Evolutionary conservation across 2,113 vertebrate species (phyloP).

Genomic region (Nasalis larvatus): DNA sequence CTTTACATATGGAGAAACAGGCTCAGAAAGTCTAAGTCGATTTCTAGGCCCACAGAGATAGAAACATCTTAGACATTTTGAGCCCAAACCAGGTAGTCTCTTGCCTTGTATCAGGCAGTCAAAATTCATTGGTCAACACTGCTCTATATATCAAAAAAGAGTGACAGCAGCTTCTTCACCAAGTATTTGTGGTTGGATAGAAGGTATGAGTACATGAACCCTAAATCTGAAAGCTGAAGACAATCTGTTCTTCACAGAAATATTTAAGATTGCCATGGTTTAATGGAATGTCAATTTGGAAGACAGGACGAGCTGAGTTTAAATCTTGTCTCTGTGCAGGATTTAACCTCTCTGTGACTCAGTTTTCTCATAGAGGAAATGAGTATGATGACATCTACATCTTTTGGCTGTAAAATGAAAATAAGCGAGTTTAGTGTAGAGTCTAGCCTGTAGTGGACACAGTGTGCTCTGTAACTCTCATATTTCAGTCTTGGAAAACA

Average conservation of each 20-base stretch:
- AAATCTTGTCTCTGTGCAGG: neutral
- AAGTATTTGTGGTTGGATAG: neutral
- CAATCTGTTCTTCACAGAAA: neutral
- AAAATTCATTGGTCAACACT: neutral
- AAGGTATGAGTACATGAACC: neutral
- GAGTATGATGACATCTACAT: neutral
- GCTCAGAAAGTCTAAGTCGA: neutral
- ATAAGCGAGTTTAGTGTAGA: neutral
- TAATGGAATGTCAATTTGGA: neutral
- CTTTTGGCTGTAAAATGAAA: neutral
- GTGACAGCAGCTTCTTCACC: neutral
- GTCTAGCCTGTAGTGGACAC: neutral
- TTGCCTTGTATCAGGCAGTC: neutral
- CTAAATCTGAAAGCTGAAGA: neutral
- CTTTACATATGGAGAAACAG: neutral
- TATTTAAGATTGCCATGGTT: neutral
- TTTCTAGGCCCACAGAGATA: neutral
- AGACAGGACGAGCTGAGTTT: neutral
- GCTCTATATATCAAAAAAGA: neutral
- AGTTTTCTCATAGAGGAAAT: neutral
- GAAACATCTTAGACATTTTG: neutral
- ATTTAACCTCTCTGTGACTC: neutral
- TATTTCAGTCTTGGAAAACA: neutral
- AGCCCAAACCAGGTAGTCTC: neutral
- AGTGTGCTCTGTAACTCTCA: neutral